These are phyloP conservation scores for Lysandra bellargus DNA, from an alignment of 2,888 invertebrate genomes.

Conservation along the genomic window DNA sequence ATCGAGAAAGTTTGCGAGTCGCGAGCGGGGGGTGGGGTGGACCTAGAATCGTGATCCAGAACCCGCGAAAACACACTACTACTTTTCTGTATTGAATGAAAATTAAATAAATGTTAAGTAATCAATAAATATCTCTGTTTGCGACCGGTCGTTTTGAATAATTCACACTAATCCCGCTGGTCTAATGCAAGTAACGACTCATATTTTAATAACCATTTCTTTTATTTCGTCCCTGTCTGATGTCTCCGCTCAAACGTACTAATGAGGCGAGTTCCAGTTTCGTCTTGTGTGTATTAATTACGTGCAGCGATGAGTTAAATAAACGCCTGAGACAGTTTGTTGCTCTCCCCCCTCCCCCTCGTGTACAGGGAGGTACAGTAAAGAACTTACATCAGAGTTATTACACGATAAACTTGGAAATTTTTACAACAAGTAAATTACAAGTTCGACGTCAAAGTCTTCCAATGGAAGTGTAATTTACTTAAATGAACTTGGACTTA, in stretches of 20 bases:
- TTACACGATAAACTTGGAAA: background rate
- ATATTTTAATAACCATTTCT: background rate
- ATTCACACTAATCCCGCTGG: background rate
- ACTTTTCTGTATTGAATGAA: no score
- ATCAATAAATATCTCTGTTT: no score
- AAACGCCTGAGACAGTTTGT: background rate
- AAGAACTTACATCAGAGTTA: background rate
- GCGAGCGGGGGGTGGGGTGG: no score
- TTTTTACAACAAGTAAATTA: background rate
- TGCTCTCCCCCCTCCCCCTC: background rate
- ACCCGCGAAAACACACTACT: no score
- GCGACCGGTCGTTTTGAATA: no score
- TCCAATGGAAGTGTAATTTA: background rate
- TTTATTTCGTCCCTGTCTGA: background rate
- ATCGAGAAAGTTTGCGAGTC: no score
- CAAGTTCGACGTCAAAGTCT: background rate
- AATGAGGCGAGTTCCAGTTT: background rate
- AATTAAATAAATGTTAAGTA: no score
- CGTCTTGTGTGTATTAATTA: background rate
- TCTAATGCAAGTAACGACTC: background rate
- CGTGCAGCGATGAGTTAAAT: background rate
- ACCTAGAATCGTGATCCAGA: no score
- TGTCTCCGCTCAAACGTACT: no score
- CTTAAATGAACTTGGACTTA: background rate
- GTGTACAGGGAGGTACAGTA: background rate